Conservation (phyloP, 2,888 invertebrate genomes). For the Dioctria rufipes region DNA sequence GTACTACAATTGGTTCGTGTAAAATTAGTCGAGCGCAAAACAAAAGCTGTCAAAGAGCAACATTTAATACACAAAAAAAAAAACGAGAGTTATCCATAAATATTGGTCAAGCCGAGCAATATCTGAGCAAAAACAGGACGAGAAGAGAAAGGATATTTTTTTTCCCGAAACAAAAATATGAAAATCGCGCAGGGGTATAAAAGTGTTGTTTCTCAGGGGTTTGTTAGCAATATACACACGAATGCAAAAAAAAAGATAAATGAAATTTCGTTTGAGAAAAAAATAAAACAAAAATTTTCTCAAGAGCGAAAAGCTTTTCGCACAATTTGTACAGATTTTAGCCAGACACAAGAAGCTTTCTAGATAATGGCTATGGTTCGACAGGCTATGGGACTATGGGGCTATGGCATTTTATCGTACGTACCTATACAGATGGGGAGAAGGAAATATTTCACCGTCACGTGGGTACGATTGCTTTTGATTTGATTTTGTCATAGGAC, state of each 20-base stretch:
- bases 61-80: background rate
- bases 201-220: no score
- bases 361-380: background rate
- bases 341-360: background rate
- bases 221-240: no score
- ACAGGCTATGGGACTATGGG: no score
- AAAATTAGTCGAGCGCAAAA: background rate
- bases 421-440: background rate
- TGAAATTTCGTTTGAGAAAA: background rate
- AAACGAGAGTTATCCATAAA: no score
- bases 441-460: background rate
- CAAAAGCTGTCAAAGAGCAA: background rate
- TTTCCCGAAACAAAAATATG: no score
- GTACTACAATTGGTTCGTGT: background rate
- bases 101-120: no score
- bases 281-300: background rate
- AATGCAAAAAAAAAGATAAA: background rate
- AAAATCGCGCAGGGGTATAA: no score
- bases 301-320: background rate
- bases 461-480: background rate
- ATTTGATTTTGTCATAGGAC: background rate
- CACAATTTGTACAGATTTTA: background rate
- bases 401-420: background rate
- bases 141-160: no score
- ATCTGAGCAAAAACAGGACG: no score